These are phyloP conservation scores for Pemphigus obesinymphae DNA, from an alignment of 1,140 invertebrate species.

Conservation along the genomic window DNA sequence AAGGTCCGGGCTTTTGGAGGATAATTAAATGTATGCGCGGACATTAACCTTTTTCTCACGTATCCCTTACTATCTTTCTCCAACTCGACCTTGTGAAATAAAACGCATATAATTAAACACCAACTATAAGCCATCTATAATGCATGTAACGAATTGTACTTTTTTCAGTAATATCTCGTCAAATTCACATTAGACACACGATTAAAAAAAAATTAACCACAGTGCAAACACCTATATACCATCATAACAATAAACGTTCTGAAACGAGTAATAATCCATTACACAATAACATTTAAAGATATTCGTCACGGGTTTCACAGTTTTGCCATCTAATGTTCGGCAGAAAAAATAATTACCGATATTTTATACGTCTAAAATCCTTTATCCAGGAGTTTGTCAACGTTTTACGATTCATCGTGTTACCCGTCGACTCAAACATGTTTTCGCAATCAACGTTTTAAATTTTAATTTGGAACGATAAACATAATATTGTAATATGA, in stretches of 20 bases:
- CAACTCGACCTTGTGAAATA: not conserved
- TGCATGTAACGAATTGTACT: not conserved
- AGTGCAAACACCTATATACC: not conserved
- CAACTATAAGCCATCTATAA: not conserved
- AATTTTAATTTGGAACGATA: not conserved
- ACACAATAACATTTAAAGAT: not conserved
- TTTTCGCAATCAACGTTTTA: not conserved
- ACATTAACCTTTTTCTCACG: not conserved
- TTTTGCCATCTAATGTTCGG: not conserved
- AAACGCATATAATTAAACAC: not conserved
- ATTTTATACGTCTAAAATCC: no score
- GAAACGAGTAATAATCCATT: not conserved
- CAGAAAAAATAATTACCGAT: no score
- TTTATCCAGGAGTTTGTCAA: not conserved
- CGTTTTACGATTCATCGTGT: not conserved
- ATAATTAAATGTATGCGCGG: no score
- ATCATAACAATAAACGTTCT: not conserved
- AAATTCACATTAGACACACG: not conserved
- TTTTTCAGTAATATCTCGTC: constrained; percentile 13
- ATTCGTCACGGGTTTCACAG: constrained; percentile 3
- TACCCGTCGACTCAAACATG: not conserved
- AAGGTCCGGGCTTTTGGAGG: no score
- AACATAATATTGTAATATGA: not conserved
- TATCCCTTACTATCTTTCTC: no score
- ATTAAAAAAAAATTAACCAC: constrained; percentile 19